phyloP scores from a whole-genome alignment of 2,888 invertebrate genomes.

The Drosophila colorata region DNA sequence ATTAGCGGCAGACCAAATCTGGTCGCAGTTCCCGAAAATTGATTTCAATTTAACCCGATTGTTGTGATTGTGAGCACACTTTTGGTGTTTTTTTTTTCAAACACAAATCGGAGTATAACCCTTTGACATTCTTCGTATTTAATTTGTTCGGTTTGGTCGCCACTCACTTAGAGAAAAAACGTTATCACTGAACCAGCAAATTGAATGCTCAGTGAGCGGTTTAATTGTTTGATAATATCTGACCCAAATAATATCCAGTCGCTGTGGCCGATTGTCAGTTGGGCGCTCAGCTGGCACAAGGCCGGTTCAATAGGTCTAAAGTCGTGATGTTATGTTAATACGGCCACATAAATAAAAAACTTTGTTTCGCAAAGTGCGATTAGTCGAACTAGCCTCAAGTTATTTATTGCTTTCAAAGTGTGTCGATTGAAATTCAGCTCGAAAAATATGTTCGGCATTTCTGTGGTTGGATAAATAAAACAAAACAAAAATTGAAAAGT shows the following conservation, averaged over 20 bases:
- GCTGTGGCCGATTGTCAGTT: slow-evolving; percentile 20
- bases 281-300: slow-evolving; percentile 25
- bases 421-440: slow-evolving; percentile 6
- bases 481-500: slow-evolving; percentile 12
- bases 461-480: slow-evolving; percentile 26
- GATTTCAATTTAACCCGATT: too few species aligned
- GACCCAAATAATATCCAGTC: slow-evolving; percentile 41
- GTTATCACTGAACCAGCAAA: slow-evolving; percentile 7
- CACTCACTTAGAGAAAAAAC: background rate
- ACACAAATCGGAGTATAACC: slow-evolving; percentile 22
- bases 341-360: background rate
- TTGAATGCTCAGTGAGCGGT: slow-evolving; percentile 39
- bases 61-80: too few species aligned
- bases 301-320: slow-evolving; percentile 2
- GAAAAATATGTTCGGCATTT: slow-evolving; percentile 27
- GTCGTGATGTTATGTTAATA: slow-evolving; percentile 3
- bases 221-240: slow-evolving; percentile 47
- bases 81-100: too few species aligned
- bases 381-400: slow-evolving; percentile 18
- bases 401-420: slow-evolving; percentile 19
- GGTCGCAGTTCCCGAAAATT: background rate
- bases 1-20: slow-evolving; percentile 39
- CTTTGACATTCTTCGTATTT: slow-evolving; percentile 11
- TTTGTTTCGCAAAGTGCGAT: slow-evolving; percentile 4
- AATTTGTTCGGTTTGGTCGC: background rate